Evolutionary conservation across 2,888 invertebrate species (phyloP), one percentile per base, ranked within the genome.

Genomic region (Neoaliturus tenellus): DNA sequence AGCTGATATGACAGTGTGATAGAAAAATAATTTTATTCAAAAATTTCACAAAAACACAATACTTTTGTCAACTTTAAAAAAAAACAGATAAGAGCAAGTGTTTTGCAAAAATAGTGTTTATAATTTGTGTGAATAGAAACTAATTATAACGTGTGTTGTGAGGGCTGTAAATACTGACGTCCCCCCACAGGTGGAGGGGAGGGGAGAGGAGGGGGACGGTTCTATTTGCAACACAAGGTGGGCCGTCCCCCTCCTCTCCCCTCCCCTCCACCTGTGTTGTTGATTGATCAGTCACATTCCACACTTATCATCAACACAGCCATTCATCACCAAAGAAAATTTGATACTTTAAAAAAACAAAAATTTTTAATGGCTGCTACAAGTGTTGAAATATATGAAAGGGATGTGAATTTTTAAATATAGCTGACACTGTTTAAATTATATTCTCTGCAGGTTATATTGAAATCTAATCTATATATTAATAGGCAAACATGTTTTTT

Each of bases 81-180:
- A n/a, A n/a, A n/a, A 44, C 10, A 44, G 44, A 12, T 44, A 44
- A 44, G 14, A 12, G 44, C 14, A 14, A 44, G 3, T 23, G 23
- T n/a, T 28, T 25, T 17, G 25, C 48, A 48, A 75, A 75, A 75
- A 75, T 75, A 75, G 71, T 81, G 81, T 69, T 81, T 81, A 81
- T 81, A 81, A 81, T 81, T 81, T 33, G 71, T 48, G 51, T 69
- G 81, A 81, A 81, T 69, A 44, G 69, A 81, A 51, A 67, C 81
- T 81, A 81, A 81, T 81, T 81, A 69, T 81, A 81, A 48, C 69
- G 28, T 48, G 75, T 75, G 75, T 75, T 75, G 75, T 75, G 48
- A 75, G 48, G 48, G 75, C 75, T 48, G 81, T 81, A 81, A 73
- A 78, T 55, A 78, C 55, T 55, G 82, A 33, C n/a, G 33, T 73